A percentile compares a stretch with the other conserved stretches of the same genome.
phyloP scores from a whole-genome alignment of 2,888 invertebrate genomes.

The Eugnorisma glareosa region DNA sequence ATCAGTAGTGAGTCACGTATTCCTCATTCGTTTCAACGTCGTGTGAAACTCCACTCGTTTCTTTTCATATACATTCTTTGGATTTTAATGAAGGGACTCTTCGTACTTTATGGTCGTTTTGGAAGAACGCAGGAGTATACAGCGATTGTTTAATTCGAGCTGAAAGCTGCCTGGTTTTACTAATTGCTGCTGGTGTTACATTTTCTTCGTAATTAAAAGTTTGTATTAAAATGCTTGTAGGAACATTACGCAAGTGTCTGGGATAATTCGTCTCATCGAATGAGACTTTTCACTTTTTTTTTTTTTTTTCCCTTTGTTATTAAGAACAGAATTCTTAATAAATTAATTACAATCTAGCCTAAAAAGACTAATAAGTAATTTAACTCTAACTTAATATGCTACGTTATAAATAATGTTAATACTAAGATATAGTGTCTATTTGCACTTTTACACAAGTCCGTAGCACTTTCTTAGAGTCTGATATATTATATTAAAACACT shows the following conservation, averaged over 20 bases:
- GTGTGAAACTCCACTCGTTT: constrained; percentile 59
- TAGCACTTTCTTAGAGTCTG: no score
- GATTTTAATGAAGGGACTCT: constrained; percentile 46
- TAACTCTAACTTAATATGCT: no score
- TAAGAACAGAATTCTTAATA: no score
- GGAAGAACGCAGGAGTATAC: not conserved
- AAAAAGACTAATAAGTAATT: no score
- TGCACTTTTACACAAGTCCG: no score
- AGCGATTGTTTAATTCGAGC: constrained; percentile 36
- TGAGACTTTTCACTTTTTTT: no score
- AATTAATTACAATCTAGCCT: no score
- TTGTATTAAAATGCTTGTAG: constrained; percentile 26
- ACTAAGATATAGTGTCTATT: no score
- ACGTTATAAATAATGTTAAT: no score
- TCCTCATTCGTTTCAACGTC: constrained; percentile 50
- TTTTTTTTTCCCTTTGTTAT: no score
- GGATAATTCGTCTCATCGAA: not conserved
- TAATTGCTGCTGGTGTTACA: constrained; percentile 32
- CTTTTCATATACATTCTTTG: constrained; percentile 52
- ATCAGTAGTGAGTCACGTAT: constrained; percentile 62
- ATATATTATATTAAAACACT: no score
- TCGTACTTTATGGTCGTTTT: constrained; percentile 24
- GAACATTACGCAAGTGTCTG: not conserved
- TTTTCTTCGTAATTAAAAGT: constrained; percentile 25
- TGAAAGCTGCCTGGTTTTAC: constrained; percentile 2